phyloP scores from a whole-genome alignment of 2,888 invertebrate species.

The Hylaea fasciaria region DNA sequence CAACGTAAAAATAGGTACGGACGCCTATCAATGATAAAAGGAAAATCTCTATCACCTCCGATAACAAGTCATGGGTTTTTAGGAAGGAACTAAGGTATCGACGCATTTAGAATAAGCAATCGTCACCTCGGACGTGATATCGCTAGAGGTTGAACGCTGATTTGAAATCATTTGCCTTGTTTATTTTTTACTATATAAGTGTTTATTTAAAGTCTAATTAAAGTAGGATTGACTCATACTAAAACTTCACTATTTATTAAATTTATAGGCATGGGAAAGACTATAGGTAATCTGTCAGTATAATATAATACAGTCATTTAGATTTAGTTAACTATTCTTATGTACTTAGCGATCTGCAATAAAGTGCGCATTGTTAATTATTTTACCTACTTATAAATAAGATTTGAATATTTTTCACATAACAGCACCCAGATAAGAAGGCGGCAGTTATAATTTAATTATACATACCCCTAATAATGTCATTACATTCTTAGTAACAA shows the following conservation, averaged over 20 bases:
- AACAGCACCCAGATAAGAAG: conserved; percentile 29
- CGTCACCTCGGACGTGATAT: conserved; percentile 68
- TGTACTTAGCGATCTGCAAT: too few species aligned
- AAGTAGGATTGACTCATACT: conserved; percentile 4
- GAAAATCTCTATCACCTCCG: conserved; percentile 1
- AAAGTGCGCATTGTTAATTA: too few species aligned
- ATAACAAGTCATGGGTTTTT: conserved; percentile 12
- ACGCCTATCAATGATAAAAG: not conserved
- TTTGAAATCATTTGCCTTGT: conserved; percentile 25
- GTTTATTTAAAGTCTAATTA: conserved; percentile 14
- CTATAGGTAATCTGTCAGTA: too few species aligned
- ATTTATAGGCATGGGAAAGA: too few species aligned
- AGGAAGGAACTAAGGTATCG: conserved; percentile 15
- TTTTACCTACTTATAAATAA: not conserved
- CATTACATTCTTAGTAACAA: conserved; percentile 39
- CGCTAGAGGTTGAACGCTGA: conserved; percentile 62
- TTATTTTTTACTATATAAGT: conserved; percentile 35
- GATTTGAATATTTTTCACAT: conserved; percentile 35
- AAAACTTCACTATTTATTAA: too few species aligned
- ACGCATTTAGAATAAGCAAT: conserved; percentile 36
- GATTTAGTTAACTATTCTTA: too few species aligned
- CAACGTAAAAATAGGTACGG: not conserved
- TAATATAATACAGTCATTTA: too few species aligned
- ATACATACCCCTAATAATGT: conserved; percentile 44
- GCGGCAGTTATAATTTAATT: conserved; percentile 42